These are phyloP conservation scores for Argyresthia goedartella DNA, from an alignment of 2,888 invertebrate species.

Conservation along the genomic window DNA sequence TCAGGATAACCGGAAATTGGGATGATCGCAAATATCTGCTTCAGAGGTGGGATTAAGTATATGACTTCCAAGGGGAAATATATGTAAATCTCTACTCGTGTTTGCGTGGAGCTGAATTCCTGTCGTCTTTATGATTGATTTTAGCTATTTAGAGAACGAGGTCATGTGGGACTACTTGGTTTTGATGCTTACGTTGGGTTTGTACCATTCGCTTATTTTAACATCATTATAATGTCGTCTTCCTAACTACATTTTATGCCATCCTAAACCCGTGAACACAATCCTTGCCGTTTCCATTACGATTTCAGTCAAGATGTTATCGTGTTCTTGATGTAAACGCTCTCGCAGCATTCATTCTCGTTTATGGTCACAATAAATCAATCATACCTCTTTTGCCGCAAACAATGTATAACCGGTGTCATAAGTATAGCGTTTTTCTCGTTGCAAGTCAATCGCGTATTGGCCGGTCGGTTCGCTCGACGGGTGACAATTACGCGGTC, in stretches of 20 bases:
- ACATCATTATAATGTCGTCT: too few relatives aligned
- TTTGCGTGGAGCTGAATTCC: too few relatives aligned
- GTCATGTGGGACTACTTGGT: too few relatives aligned
- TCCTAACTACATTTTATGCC: too few relatives aligned
- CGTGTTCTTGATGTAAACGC: background rate
- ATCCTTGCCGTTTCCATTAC: background rate
- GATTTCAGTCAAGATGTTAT: background rate
- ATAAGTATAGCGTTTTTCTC: slow-evolving; percentile 33
- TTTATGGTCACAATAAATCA: slow-evolving; percentile 33
- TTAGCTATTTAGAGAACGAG: too few relatives aligned
- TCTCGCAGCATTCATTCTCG: background rate
- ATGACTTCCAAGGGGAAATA: too few relatives aligned
- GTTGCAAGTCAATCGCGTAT: slow-evolving; percentile 34
- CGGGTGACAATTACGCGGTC: slow-evolving; percentile 55
- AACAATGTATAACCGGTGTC: slow-evolving; percentile 31
- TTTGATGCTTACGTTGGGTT: too few relatives aligned
- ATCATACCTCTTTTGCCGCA: slow-evolving; percentile 25
- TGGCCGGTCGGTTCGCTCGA: slow-evolving; percentile 14
- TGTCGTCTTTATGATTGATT: too few relatives aligned
- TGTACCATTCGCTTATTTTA: too few relatives aligned
- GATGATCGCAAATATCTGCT: background rate
- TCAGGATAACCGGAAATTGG: background rate
- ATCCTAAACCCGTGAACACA: too few relatives aligned
- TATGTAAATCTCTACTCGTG: too few relatives aligned
- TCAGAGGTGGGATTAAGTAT: too few relatives aligned